Base-by-base conservation (phyloP, 2,888 invertebrate genomes). In the Amitus sp. region DNA sequence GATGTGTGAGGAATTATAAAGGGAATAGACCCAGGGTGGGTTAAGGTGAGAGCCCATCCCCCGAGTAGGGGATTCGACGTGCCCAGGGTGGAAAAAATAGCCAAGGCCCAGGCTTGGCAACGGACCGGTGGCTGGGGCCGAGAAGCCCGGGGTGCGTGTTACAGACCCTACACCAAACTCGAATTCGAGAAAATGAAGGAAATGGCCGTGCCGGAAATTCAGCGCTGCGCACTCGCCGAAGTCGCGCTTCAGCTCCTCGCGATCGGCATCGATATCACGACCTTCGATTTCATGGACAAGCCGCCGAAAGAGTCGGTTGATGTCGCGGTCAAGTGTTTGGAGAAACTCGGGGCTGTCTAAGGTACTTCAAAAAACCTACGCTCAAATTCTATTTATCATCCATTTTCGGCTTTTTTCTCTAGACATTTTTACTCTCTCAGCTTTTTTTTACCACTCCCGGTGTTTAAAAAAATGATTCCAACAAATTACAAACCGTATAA, bases 21-120 rank as follows among this genome's bases (percentile, higher is more conserved):
- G 83, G 95, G 98, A 7, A 90, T 98, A 55, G 98, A 98, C 77
- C 89, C 93, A 54, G 97, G 98, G 0, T 91, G 92, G 81, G 96
- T 96, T 0, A 98, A 98, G 84, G 89, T 90, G 66, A 91, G 92
- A 76, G 87, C 90, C 4, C 95, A 91, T 84, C 92, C 93, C 76
- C 88, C 93, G 0, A 84, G 86, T 17, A 93, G 92, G 17, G 94
- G 95, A 2, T 85, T 96, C 65, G 96, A 97, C 82, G 84, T 92
- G 19, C 83, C 98, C 58, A 89, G 89, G 75, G 91, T 96, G 27
- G 89, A 91, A 63, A 85, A 88, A 71, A 89, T 95, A 71, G 94
- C 97, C 15, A 92, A 94, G 82, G 95, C 96, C 27, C 96, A 97
- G 83, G 93, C 94, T 9, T 92, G 93, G 90, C 98, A 98, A 84